Evolutionary conservation across 2,888 invertebrate genomes (phyloP), one percentile per base, ranked within the genome.

Genomic region (Colletes collaris): DNA sequence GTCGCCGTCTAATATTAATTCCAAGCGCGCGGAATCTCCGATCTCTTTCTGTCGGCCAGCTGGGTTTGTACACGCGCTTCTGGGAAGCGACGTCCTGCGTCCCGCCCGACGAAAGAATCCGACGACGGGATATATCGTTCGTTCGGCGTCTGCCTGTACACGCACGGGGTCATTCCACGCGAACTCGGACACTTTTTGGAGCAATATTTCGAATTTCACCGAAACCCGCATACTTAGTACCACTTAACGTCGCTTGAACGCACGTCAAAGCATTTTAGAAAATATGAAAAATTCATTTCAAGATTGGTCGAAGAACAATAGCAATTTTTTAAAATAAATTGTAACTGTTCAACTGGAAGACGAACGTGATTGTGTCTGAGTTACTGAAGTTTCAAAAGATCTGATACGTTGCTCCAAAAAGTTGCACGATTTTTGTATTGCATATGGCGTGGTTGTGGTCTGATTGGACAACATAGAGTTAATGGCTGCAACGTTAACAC

Each of bases 151-250:
- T 89, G 89, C 84, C 76, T 85, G 73, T 60, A 87, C 87, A 88
- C 88, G 88, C 86, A 84, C 87, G 86, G 87, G 87, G 88, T 89
- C 89, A 90, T 89, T 86, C 89, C 89, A 89, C 88, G 90, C 49
- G 49, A 49, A 49, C 6, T 49, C 49, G 11, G 49, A 40, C 40
- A 40, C 40, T 40, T 40, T 7, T 40, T 7, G 40, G 6, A 49
- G 49, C 49, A 49, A 49, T 10, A 49, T 40, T 40, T 40, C 40
- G 7, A 40, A 40, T 40, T 40, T 49, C 8, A 6, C 49, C 8
- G 10, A 10, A 49, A 49, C 13, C 49, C 3, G 8, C 4, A 10
- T 11, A 49, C 8, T 10, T 49, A 10, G 13, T 40, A 40, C 6
- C 7, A 40, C 4, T 40, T 40, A 7, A 7, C 40, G 4, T 6